phyloP scores from a whole-genome alignment of 2,113 vertebrate genomes.

The Silurus glanis region DNA sequence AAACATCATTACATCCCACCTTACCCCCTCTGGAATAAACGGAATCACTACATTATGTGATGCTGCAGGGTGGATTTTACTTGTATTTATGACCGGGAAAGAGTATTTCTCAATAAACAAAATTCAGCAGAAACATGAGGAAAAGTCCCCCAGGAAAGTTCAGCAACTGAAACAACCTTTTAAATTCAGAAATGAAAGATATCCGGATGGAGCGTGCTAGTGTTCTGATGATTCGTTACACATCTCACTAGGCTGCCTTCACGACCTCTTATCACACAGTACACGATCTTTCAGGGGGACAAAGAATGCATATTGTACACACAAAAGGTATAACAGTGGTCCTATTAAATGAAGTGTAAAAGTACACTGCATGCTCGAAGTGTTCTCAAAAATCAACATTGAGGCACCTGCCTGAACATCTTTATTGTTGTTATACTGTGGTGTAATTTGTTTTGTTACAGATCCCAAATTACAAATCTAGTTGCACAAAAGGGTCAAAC shows the following conservation, averaged over 20 bases:
- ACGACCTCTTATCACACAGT: not conserved
- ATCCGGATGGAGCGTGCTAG: slow-evolving; percentile 29
- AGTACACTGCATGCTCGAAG: not conserved
- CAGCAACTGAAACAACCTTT: not conserved
- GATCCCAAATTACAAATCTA: not conserved
- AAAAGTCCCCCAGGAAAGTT: slow-evolving; percentile 1
- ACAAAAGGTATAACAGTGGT: not conserved
- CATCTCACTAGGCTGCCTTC: not conserved
- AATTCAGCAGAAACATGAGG: slow-evolving; percentile 29
- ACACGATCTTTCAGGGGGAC: not conserved
- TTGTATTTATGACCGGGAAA: not conserved
- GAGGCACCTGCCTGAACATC: no score
- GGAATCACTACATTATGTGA: not conserved
- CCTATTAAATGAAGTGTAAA: not conserved
- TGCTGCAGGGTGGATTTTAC: slow-evolving; percentile 40
- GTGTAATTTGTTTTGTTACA: not conserved
- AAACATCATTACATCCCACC: not conserved
- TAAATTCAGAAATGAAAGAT: not conserved
- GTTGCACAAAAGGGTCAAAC: not conserved
- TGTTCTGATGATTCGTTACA: not conserved
- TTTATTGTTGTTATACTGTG: not conserved
- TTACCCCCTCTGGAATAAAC: not conserved
- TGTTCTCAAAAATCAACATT: no score
- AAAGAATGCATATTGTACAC: not conserved
- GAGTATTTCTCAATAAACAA: not conserved